Evolutionary conservation across 2,113 vertebrate species (phyloP).

Genomic region (Tamias sibiricus): DNA sequence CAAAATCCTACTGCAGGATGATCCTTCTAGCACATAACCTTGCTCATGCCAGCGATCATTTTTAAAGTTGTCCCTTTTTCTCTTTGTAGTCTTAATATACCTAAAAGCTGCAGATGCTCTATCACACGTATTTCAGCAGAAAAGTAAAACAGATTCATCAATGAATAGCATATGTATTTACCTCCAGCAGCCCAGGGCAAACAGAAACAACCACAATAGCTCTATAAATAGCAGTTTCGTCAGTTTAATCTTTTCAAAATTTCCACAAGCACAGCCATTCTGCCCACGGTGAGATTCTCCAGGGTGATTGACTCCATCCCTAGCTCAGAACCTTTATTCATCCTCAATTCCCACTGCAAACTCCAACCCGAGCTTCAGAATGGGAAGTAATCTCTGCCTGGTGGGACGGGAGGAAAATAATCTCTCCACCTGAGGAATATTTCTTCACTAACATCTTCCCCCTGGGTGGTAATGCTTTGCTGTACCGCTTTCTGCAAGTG

Average conservation of each 20-base stretch:
- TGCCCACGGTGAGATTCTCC: conserved; percentile 74
- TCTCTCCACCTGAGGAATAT: neutral
- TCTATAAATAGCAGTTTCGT: conserved; percentile 77
- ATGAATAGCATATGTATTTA: conserved; percentile 81
- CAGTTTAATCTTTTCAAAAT: conserved; percentile 77
- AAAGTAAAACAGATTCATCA: conserved; percentile 42
- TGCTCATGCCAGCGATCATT: neutral
- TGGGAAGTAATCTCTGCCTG: neutral
- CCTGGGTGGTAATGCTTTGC: neutral
- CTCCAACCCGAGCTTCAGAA: conserved; percentile 1
- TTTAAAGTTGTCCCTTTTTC: neutral
- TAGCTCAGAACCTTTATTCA: conserved; percentile 41
- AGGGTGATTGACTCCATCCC: conserved; percentile 42
- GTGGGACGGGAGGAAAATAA: neutral
- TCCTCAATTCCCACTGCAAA: neutral
- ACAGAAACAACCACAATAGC: conserved; percentile 72
- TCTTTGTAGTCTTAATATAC: conserved; percentile 48
- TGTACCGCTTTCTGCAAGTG: neutral
- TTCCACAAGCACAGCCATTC: conserved; percentile 77
- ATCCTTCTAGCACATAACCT: neutral
- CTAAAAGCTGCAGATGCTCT: conserved; percentile 41
- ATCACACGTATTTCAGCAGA: conserved; percentile 52
- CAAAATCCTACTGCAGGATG: conserved; percentile 52
- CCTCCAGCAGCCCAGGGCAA: conserved; percentile 71
- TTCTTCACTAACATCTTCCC: conserved; percentile 21